A percentile compares a stretch with the other conserved stretches of the same genome.
phyloP scores from a whole-genome alignment of 2,888 invertebrate species.

The Troilus luridus region DNA sequence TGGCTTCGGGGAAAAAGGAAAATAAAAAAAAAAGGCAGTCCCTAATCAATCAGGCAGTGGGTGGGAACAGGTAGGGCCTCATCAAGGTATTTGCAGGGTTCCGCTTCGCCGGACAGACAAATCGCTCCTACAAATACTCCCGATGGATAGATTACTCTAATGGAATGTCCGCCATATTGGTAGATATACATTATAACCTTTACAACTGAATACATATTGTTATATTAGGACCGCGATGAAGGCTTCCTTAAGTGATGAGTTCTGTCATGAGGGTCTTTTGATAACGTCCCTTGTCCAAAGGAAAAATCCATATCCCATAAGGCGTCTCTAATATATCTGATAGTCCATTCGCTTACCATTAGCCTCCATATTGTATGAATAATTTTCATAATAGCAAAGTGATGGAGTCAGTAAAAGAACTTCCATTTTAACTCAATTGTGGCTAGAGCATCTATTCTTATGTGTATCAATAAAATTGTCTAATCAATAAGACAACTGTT shows the following conservation, averaged over 20 bases:
- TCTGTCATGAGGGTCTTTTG: neutral
- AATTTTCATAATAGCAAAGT: neutral
- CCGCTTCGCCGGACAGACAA: constrained; percentile 51
- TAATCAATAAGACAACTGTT: too few relatives aligned
- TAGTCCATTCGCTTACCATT: neutral
- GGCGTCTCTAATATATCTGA: neutral
- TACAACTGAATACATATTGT: neutral
- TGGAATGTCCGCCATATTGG: constrained; percentile 39
- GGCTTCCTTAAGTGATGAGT: constrained; percentile 6
- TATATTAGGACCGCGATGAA: neutral
- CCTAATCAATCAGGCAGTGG: constrained; percentile 61
- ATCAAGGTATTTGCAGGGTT: constrained; percentile 62
- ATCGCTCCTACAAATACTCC: constrained; percentile 50
- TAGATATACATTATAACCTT: neutral
- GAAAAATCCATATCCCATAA: neutral
- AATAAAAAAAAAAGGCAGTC: constrained; percentile 49
- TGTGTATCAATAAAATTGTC: too few relatives aligned
- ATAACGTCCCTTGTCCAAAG: neutral
- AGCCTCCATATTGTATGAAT: neutral
- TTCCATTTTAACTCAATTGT: neutral
- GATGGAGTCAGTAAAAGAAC: neutral
- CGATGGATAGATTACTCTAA: constrained; percentile 50
- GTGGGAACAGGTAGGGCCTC: constrained; percentile 48
- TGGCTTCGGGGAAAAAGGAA: constrained; percentile 7
- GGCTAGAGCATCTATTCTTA: too few relatives aligned